phyloP scores from a whole-genome alignment of 2,888 invertebrate species.

The Pammene aurita region DNA sequence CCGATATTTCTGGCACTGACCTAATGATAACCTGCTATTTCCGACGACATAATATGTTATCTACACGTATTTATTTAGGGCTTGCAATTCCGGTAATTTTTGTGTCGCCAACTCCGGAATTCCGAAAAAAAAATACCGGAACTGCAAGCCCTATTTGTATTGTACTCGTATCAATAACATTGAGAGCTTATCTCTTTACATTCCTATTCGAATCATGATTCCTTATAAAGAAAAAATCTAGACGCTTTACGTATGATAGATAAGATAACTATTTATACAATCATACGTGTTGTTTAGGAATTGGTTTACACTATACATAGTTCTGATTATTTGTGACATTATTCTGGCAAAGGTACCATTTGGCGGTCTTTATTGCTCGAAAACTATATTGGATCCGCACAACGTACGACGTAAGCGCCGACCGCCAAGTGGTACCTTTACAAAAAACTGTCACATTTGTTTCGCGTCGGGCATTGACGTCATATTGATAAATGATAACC shows the following conservation, averaged over 20 bases:
- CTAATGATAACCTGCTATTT: conserved; percentile 9
- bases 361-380: no score
- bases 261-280: conserved; percentile 11
- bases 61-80: no score
- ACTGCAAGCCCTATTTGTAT: conserved; percentile 19
- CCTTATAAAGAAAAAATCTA: background rate
- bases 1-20: conserved; percentile 27
- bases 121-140: no score
- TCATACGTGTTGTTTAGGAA: conserved; percentile 15
- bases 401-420: no score
- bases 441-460: no score
- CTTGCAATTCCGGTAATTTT: no score
- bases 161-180: background rate
- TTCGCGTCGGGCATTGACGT: conserved; percentile 17
- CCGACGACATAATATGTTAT: background rate
- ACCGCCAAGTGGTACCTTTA: no score
- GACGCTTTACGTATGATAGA: background rate
- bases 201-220: background rate
- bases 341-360: no score
- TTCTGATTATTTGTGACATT: conserved; percentile 11
- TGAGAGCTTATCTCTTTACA: background rate
- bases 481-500: conserved; percentile 10
- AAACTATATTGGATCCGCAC: no score
- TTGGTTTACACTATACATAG: conserved; percentile 28
- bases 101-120: no score